Evolutionary conservation across 2,888 invertebrate species (phyloP).

Genomic region (Escarpia spicata): DNA sequence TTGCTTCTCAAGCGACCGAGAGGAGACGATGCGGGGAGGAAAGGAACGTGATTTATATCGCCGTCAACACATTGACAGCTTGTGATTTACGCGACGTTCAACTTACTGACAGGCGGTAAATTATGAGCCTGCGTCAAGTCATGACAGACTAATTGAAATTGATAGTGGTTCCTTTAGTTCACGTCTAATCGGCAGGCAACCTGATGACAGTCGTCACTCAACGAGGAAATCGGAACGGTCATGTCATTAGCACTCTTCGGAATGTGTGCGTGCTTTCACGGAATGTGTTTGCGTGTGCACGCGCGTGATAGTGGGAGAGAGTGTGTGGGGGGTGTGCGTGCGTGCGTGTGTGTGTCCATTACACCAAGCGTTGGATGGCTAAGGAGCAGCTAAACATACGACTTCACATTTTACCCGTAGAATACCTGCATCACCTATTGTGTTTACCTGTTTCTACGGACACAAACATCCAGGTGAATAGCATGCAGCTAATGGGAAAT

Average conservation of each 20-base stretch:
- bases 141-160: constrained; percentile 16
- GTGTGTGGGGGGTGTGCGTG: no score
- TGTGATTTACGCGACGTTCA: neutral
- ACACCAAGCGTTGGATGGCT: no score
- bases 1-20: neutral
- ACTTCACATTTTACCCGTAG: no score
- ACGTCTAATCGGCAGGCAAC: neutral
- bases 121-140: neutral
- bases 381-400: no score
- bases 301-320: no score
- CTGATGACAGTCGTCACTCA: neutral
- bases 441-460: neutral
- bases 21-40: neutral
- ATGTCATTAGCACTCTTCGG: neutral
- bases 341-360: no score
- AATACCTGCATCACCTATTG: no score
- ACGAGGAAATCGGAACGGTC: neutral
- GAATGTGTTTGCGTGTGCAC: neutral
- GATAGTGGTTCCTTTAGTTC: neutral
- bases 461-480: neutral
- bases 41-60: neutral
- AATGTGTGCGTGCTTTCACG: neutral
- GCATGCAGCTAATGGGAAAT: neutral
- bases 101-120: neutral
- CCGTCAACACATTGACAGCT: neutral